Base-by-base conservation (phyloP, 2,113 vertebrate species). In the Microcebus lehilahytsara region DNA sequence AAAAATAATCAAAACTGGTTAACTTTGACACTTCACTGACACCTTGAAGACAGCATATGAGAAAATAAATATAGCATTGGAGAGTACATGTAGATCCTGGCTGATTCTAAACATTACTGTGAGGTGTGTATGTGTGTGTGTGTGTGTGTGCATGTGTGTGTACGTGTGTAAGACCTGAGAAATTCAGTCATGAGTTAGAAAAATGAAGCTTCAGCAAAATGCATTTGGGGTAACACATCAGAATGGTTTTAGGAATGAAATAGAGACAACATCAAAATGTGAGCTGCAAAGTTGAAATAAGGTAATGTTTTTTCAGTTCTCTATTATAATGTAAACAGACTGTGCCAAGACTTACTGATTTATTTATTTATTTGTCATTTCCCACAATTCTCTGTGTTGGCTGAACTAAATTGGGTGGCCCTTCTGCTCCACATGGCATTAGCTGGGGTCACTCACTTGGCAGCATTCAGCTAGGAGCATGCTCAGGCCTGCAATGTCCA, bases 1-100 rank as follows among this genome's bases (percentile, higher is more conserved):
- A 92, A 97, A 85, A 85, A 89, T 87, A 79, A 92, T 80, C 79
- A 84, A 87, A 94, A 93, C 16, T 51, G 66, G 42, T 62, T 40
- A 64, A 53, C 60, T 64, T 91, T 94, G 84, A 94, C 85, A 74
- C 53, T 51, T 77, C 49, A 62, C 64, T 93, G 92, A 78, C 60
- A 92, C 46, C 58, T 67, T 77, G n/a, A 80, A 96, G 46, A 94
- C 13, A 66, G 27, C 14, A 64, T 64, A 40, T 37, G 27, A 67
- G 60, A 74, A 62, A 80, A 58, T 71, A 40, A 80, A 79, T 93
- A 12, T 9, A 42, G 34, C 12, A 8, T 7, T 60, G 11, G 53
- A 88, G 30, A 79, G 40, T 17, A 87, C 49, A 58, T 20, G 30
- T 40, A 94, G 67, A 60, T 77, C n/a, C 72, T 94, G 77, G 22